Percentiles rank a stretch among this genome's conserved stretches.
Conservation (phyloP, 2,113 vertebrate species). For the Upupa epops region DNA sequence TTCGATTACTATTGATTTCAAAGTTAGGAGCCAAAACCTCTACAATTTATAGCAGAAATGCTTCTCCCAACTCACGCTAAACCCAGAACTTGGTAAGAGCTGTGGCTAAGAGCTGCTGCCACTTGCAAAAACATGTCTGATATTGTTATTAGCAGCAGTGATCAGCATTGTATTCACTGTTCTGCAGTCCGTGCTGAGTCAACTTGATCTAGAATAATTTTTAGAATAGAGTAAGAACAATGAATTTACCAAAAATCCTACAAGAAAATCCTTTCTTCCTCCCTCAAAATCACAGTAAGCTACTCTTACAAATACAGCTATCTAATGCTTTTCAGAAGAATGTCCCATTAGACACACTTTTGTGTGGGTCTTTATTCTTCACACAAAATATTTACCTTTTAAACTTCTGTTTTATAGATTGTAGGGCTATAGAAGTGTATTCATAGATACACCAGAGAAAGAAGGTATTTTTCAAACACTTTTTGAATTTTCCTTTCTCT, state of each 20-base stretch:
- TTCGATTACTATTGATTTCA: slow-evolving; percentile 47
- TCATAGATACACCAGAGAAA: fast-evolving
- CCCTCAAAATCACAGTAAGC: background rate
- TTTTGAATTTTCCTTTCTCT: background rate
- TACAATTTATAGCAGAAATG: background rate
- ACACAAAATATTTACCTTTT: background rate
- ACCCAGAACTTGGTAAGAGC: background rate
- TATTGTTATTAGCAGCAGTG: background rate
- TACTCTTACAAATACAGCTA: background rate
- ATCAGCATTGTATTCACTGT: background rate
- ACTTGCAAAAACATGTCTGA: background rate
- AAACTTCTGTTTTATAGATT: background rate
- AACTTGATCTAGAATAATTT: background rate
- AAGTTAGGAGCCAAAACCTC: background rate
- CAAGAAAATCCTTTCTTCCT: background rate
- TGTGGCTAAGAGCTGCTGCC: background rate
- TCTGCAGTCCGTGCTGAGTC: background rate
- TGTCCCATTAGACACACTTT: background rate
- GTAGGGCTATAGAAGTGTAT: background rate
- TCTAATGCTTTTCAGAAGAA: background rate
- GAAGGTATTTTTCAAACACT: background rate
- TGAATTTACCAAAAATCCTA: background rate
- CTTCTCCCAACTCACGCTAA: background rate
- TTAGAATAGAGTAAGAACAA: background rate
- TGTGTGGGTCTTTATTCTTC: background rate